A percentile compares a stretch with the other conserved stretches of the same genome.
Conservation (phyloP, 2,888 invertebrate species). For the Leucophora obtusa region DNA sequence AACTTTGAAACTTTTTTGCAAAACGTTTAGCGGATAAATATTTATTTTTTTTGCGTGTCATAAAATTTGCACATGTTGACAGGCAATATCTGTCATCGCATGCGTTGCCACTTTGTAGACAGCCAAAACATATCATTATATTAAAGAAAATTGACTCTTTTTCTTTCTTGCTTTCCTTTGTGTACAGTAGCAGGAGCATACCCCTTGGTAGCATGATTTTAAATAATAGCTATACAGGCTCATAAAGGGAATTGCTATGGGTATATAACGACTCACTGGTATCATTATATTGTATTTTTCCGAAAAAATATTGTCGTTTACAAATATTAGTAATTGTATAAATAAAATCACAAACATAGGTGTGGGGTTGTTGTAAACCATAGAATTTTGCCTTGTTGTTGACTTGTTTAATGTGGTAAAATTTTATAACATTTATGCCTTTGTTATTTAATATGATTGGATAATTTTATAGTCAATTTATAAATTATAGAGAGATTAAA, state of each 20-base stretch:
- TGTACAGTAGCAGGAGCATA: background rate
- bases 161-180: background rate
- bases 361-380: background rate
- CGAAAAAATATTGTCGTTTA: background rate
- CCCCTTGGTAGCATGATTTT: background rate
- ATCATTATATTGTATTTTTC: constrained; percentile 68
- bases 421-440: constrained; percentile 36
- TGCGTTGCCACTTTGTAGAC: constrained; percentile 63
- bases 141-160: constrained; percentile 49
- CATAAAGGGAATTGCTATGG: constrained; percentile 75
- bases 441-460: constrained; percentile 66
- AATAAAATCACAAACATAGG: constrained; percentile 2
- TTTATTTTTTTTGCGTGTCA: constrained; percentile 69
- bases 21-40: constrained; percentile 51
- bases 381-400: constrained; percentile 59
- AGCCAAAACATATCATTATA: constrained; percentile 51
- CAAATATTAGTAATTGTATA: too few species aligned
- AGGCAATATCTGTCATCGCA: constrained; percentile 68
- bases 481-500: constrained; percentile 57
- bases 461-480: constrained; percentile 66
- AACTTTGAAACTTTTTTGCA: too few species aligned
- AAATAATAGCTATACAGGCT: constrained; percentile 35
- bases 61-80: constrained; percentile 73
- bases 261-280: constrained; percentile 71
- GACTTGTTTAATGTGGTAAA: constrained; percentile 57